phyloP scores from a whole-genome alignment of 2,888 invertebrate genomes.

The Agriotes lineatus region DNA sequence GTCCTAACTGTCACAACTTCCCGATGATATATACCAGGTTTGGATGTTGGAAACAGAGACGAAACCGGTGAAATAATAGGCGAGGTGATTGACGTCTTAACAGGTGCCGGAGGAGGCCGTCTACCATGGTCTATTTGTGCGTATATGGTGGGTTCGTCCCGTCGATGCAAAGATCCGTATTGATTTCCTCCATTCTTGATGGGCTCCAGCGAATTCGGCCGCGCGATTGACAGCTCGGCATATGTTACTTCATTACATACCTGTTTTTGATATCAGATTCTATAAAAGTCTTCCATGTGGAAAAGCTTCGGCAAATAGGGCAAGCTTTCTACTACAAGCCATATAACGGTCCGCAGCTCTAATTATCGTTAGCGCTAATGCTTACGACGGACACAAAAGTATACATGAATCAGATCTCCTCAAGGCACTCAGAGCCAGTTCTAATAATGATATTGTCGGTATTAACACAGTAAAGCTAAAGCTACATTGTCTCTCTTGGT shows the following conservation, averaged over 20 bases:
- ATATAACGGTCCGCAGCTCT: neutral
- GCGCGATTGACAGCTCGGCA: slow-evolving; percentile 71
- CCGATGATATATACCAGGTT: slow-evolving; percentile 68
- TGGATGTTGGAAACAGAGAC: slow-evolving; percentile 60
- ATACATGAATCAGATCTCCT: no score
- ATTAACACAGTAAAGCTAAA: no score
- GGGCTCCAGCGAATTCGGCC: slow-evolving; percentile 68
- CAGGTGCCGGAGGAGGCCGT: slow-evolving; percentile 63
- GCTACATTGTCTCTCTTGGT: no score
- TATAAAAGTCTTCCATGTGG: slow-evolving; percentile 1
- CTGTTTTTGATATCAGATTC: slow-evolving; percentile 45
- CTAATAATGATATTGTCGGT: no score
- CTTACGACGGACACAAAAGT: no score
- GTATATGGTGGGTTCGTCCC: slow-evolving; percentile 78
- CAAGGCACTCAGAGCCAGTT: no score
- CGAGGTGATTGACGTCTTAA: slow-evolving; percentile 63
- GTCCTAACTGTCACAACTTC: slow-evolving; percentile 80
- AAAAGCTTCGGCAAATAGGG: slow-evolving; percentile 1
- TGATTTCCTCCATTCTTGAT: slow-evolving; percentile 63
- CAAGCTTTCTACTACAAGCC: neutral
- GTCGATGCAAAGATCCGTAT: slow-evolving; percentile 61
- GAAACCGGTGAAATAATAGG: slow-evolving; percentile 66
- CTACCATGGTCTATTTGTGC: slow-evolving; percentile 81
- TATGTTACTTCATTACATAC: slow-evolving; percentile 72
- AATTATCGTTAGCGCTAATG: no score